phyloP scores from a whole-genome alignment of 2,888 invertebrate genomes.

The Cinara cedri region DNA sequence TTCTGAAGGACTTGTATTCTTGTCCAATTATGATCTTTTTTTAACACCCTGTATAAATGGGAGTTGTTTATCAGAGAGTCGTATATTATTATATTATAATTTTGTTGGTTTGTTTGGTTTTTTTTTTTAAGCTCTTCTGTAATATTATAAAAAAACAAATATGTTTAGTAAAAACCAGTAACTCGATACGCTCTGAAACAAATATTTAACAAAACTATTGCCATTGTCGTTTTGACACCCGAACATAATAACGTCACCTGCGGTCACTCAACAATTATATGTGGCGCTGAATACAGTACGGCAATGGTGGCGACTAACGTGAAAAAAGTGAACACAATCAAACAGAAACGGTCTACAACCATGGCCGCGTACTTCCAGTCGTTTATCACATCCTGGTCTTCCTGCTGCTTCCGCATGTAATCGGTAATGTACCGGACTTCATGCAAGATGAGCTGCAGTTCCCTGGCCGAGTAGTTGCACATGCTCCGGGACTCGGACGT shows the following conservation, averaged over 20 bases:
- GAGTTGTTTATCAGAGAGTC: not conserved
- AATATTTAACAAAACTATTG: not conserved
- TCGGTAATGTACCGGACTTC: slow-evolving; percentile 94
- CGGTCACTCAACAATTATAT: slow-evolving; percentile 87
- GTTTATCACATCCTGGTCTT: slow-evolving; percentile 89
- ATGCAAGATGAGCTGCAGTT: slow-evolving; percentile 83
- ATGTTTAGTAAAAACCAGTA: too few relatives aligned
- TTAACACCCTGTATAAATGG: slow-evolving; percentile 44
- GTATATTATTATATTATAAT: not conserved
- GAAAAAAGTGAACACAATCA: slow-evolving; percentile 93
- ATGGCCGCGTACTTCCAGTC: slow-evolving; percentile 99
- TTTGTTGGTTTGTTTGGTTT: not conserved
- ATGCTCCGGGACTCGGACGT: slow-evolving; percentile 34
- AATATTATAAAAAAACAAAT: not conserved
- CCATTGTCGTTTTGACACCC: not conserved
- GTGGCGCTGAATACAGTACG: slow-evolving; percentile 88
- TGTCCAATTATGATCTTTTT: slow-evolving; percentile 18
- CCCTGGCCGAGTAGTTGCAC: slow-evolving; percentile 70
- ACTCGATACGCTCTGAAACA: not conserved
- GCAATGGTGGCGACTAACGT: slow-evolving; percentile 91
- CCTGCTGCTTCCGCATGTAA: slow-evolving; percentile 92
- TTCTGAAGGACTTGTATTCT: not conserved
- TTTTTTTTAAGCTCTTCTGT: slow-evolving; percentile 29
- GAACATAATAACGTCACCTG: slow-evolving; percentile 5
- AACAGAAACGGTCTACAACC: slow-evolving; percentile 96